Conservation (phyloP, 1,140 invertebrate genomes). For the Eueides isabella region DNA sequence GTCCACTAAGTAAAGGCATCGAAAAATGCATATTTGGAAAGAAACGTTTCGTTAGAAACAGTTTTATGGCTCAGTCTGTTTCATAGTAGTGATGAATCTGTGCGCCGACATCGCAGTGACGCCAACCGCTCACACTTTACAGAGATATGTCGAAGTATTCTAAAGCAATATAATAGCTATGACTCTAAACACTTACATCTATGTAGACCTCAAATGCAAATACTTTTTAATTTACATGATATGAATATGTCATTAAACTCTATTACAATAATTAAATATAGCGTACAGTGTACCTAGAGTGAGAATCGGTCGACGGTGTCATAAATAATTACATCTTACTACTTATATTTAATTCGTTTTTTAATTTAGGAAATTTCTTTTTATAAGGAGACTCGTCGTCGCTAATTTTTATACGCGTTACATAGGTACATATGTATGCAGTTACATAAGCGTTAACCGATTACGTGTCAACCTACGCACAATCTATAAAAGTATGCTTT, state of each 20-base stretch:
- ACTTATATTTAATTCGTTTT: conserved; percentile 22
- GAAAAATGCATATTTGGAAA: conserved; percentile 77
- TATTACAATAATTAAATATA: conserved; percentile 70
- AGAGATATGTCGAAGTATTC: conserved; percentile 81
- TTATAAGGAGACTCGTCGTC: conserved; percentile 35
- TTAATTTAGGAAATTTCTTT: conserved; percentile 30
- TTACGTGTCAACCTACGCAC: conserved; percentile 23
- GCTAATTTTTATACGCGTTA: background rate
- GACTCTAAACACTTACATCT: conserved; percentile 79
- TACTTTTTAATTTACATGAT: conserved; percentile 81
- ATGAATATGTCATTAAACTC: conserved; percentile 80
- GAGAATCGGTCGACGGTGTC: conserved; percentile 23
- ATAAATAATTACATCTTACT: conserved; percentile 21
- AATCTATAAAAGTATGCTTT: conserved; percentile 35
- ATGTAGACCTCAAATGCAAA: conserved; percentile 82
- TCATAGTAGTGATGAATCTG: conserved; percentile 40
- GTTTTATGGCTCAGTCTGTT: conserved; percentile 41
- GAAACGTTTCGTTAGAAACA: conserved; percentile 51
- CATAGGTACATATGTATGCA: background rate
- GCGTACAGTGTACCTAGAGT: conserved; percentile 60
- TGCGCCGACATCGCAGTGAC: conserved; percentile 30
- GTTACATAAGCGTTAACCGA: conserved; percentile 4
- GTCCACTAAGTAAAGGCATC: conserved; percentile 57
- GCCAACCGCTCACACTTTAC: conserved; percentile 68
- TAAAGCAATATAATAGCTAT: conserved; percentile 79